Percentiles rank a stretch among this genome's conserved stretches.
phyloP scores from a whole-genome alignment of 2,113 vertebrate genomes.

The Thoracochromis brauschi region DNA sequence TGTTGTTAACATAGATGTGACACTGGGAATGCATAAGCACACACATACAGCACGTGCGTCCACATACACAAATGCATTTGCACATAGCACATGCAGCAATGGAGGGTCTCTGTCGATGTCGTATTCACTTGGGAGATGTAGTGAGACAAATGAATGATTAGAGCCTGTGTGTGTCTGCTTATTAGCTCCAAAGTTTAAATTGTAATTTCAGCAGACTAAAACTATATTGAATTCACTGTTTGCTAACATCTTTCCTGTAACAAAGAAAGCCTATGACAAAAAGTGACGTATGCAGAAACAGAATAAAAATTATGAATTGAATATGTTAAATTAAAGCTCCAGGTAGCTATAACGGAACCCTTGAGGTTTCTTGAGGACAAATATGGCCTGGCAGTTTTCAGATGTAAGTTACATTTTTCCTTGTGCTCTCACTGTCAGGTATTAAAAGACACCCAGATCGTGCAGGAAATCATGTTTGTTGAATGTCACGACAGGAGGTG shows the following conservation, averaged over 20 bases:
- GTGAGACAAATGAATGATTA: not conserved
- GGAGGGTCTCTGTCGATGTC: not conserved
- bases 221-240: not conserved
- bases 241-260: not conserved
- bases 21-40: not conserved
- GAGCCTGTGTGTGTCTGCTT: not conserved
- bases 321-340: not conserved
- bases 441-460: not conserved
- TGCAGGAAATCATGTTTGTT: not conserved
- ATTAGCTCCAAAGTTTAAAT: not conserved
- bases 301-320: not conserved
- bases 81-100: not conserved
- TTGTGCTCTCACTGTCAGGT: not conserved
- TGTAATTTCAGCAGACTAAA: not conserved
- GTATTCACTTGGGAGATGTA: not conserved
- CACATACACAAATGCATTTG: not conserved
- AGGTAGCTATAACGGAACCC: not conserved
- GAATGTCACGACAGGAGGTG: not conserved
- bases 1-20: constrained; percentile 47
- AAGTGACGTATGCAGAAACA: not conserved
- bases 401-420: not conserved
- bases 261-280: not conserved
- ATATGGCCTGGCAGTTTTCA: not conserved
- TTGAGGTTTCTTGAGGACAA: not conserved
- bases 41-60: not conserved